Percentiles rank a stretch among this genome's conserved stretches.
These are phyloP conservation scores for Syngnathus typhle DNA, from an alignment of 2,113 vertebrate genomes.

Conservation along the genomic window DNA sequence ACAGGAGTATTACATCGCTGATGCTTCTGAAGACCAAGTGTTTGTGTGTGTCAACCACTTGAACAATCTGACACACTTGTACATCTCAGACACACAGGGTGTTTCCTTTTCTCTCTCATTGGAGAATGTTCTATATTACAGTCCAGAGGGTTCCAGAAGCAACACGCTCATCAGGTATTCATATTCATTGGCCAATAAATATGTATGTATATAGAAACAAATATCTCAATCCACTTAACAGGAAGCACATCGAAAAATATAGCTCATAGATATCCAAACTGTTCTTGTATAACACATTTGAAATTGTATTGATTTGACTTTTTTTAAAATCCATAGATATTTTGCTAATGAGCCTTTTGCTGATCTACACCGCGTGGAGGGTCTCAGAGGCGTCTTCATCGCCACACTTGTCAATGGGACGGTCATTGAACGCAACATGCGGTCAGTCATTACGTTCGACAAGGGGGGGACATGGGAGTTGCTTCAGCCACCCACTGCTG, in stretches of 20 bases:
- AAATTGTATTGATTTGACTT: not conserved
- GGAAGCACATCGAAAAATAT: not conserved
- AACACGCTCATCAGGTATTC: conserved; percentile 89
- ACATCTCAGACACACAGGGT: conserved; percentile 93
- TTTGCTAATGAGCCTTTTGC: conserved; percentile 94
- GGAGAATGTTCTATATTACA: conserved; percentile 91
- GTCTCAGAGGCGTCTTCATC: conserved; percentile 87
- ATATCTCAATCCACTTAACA: not conserved
- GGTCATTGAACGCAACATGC: conserved; percentile 90
- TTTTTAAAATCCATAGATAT: conserved; percentile 70
- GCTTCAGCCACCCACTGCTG: conserved; percentile 82
- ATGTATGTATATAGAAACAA: too few species aligned
- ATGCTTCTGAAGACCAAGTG: conserved; percentile 95
- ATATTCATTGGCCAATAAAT: not conserved
- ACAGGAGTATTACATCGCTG: conserved; percentile 92
- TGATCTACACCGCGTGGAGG: conserved; percentile 90
- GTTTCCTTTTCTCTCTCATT: conserved; percentile 89
- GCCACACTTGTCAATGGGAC: conserved; percentile 89
- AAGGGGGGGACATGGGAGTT: conserved; percentile 98
- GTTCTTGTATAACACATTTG: not conserved
- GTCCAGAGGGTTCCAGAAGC: conserved; percentile 83
- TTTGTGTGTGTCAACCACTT: conserved; percentile 95
- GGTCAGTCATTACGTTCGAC: conserved; percentile 95
- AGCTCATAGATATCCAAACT: not conserved
- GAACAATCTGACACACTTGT: conserved; percentile 88